Conservation (phyloP, 2,113 vertebrate species). For the Sciurus niger region DNA sequence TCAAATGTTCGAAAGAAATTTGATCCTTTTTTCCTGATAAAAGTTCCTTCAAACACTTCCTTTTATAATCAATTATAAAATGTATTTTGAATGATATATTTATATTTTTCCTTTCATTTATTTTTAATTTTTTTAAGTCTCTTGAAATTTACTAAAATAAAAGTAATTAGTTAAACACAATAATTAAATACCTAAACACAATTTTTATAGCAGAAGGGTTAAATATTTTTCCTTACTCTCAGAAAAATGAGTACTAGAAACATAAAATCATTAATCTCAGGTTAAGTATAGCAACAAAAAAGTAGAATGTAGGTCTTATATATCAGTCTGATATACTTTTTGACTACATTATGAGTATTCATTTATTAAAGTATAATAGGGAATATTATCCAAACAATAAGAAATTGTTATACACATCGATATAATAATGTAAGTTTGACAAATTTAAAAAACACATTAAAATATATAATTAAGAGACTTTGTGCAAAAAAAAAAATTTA, state of each 20-base stretch:
- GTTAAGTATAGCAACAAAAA: not conserved
- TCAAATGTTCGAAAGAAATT: not conserved
- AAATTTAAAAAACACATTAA: slow-evolving; percentile 36
- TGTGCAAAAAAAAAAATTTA: not conserved
- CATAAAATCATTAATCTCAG: not conserved
- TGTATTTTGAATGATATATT: not conserved
- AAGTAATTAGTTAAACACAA: not conserved
- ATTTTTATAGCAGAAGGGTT: not conserved
- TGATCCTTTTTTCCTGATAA: not conserved
- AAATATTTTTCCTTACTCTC: not conserved
- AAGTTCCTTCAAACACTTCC: slow-evolving; percentile 17
- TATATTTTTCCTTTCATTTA: not conserved
- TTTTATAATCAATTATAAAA: slow-evolving; percentile 21
- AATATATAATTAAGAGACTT: slow-evolving; percentile 6
- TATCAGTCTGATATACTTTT: not conserved
- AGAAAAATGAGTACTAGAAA: not conserved
- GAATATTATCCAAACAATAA: not conserved
- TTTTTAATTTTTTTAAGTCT: slow-evolving; percentile 42
- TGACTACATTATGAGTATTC: not conserved
- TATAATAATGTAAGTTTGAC: not conserved
- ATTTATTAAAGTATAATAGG: not conserved
- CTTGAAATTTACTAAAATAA: slow-evolving; percentile 41
- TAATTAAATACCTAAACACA: too few relatives aligned
- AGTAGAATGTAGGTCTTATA: not conserved
- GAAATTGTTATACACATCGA: not conserved